These are phyloP conservation scores for Drosophila pseudoobscura DNA, from an alignment of 1,140 invertebrate genomes.

Conservation along the genomic window DNA sequence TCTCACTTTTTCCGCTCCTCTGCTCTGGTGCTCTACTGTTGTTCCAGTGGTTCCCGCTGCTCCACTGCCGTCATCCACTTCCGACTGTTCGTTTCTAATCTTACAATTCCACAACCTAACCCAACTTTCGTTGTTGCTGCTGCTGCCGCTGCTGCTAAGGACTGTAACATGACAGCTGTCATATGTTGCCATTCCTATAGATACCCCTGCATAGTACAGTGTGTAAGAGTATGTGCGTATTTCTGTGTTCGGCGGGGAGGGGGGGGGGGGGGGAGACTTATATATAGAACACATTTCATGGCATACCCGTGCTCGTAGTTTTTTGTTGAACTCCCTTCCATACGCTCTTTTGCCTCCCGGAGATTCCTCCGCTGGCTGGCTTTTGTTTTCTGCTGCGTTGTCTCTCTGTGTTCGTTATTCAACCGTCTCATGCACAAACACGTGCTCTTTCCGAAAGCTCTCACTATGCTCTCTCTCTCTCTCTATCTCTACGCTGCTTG, in stretches of 20 bases:
- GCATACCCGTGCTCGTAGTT: slow-evolving; percentile 32
- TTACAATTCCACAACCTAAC: slow-evolving; percentile 76
- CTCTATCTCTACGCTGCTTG: neutral
- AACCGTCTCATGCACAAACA: slow-evolving; percentile 23
- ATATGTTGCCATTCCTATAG: slow-evolving; percentile 65
- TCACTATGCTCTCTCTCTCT: neutral
- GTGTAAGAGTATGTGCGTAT: slow-evolving; percentile 1
- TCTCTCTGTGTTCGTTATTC: slow-evolving; percentile 33
- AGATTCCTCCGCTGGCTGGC: neutral
- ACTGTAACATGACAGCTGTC: slow-evolving; percentile 77
- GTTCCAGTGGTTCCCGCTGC: slow-evolving; percentile 1
- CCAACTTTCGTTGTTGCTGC: slow-evolving; percentile 62
- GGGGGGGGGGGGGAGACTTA: neutral
- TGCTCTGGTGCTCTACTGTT: neutral
- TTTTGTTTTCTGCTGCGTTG: slow-evolving; percentile 26
- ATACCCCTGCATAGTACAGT: slow-evolving; percentile 9
- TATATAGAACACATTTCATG: slow-evolving; percentile 48
- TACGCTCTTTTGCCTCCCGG: slow-evolving; percentile 38
- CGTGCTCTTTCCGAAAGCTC: slow-evolving; percentile 19
- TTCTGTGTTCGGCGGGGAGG: neutral
- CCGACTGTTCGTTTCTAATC: slow-evolving; percentile 57
- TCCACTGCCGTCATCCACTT: slow-evolving; percentile 38
- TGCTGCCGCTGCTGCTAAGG: slow-evolving; percentile 47
- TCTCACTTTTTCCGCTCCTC: slow-evolving; percentile 39
- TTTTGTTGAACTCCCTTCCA: slow-evolving; percentile 29